Evolutionary conservation across 30 jellyfish, hydroid and myxozoan species (phyloP), one percentile per base, ranked within the genome.

Genomic region (Cassiopea xamachana): DNA sequence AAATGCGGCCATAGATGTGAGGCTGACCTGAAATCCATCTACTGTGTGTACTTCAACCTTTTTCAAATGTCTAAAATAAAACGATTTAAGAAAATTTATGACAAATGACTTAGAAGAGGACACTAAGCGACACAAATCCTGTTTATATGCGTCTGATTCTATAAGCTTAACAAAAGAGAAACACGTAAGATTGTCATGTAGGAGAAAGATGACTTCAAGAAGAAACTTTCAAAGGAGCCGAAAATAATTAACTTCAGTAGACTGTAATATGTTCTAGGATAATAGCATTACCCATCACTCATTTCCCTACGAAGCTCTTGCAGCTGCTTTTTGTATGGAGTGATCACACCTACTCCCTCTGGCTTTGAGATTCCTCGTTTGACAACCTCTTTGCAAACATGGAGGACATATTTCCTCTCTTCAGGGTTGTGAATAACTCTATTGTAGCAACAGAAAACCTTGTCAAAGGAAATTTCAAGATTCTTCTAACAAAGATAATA

Each of bases 1-100:
- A n/a, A n/a, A n/a, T n/a, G n/a, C n/a, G n/a, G n/a, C n/a, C n/a
- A n/a, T n/a, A n/a, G n/a, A n/a, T 69, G 6, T 6, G 78, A 78
- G 13, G 18, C 91, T 48, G 17, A 91, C 97, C 94, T 91, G 99
- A 70, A 83, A 96, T n/a, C 98, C 98, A 78, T 96, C 99, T 14
- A 96, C 81, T 18, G 98, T 96, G 83, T 92, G 75, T n/a, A 92
- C 96, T 43, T 89, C 94, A 19, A 96, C 69, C 86, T 60, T 90
- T 67, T 62, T 62, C 74, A 15, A 48, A 2, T 44, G 50, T 45
- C n/a, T 85, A 16, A 51, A 73, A 43, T 68, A 50, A 83, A 0
- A 69, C 1, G 48, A 60, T 1, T 55, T 12, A 7, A 46, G 10
- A 2, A 51, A 51, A 51, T 2, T 2, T 9, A 2, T 51, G 4